These are phyloP conservation scores for human (Homo sapiens) DNA, from an alignment of 2,113 vertebrate genomes.

Conservation along the genomic window GRCh38 chr1:110722501-110723000, in stretches of 20 bases:
- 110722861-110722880: too few relatives aligned
- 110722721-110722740: not conserved
- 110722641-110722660: not conserved
- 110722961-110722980: not conserved
- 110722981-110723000: not conserved
- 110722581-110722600: not conserved
- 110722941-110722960: not conserved
- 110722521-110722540: too few relatives aligned
- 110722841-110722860: not conserved
- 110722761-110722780: not conserved
- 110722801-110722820: not conserved
- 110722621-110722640: not conserved
- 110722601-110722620: not conserved
- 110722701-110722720: not conserved
- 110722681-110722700: not conserved
- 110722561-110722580: not conserved
- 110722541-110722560: not conserved
- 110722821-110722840: not conserved
- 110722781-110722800: not conserved
- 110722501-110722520: too few relatives aligned
- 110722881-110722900: not conserved
- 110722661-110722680: not conserved
- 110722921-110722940: not conserved
- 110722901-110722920: not conserved
- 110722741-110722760: accelerated